These are phyloP conservation scores for Mormyrus proboscirostris DNA, from an alignment of 2,797 vertebrate species.

Conservation along the genomic window DNA sequence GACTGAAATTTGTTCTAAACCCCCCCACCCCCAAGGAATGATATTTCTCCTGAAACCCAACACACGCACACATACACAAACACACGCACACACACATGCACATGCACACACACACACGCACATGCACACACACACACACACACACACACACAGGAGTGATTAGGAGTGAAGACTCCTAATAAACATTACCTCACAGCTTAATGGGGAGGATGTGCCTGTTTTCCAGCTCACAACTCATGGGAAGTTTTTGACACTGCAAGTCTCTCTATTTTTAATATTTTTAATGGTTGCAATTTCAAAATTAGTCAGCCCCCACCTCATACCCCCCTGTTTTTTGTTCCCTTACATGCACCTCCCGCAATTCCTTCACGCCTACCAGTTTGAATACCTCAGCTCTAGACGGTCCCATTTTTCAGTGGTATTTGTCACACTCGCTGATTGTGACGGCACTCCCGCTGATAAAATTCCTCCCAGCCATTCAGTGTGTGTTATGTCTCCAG, in stretches of 20 bases:
- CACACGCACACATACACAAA: too few species aligned
- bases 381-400: background rate
- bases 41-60: too few species aligned
- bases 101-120: too few species aligned
- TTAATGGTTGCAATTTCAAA: background rate
- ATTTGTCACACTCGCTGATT: background rate
- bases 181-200: background rate
- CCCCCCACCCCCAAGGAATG: too few species aligned
- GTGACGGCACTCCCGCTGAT: background rate
- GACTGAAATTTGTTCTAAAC: background rate
- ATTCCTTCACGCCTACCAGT: background rate
- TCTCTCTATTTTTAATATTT: background rate
- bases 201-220: background rate
- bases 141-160: too few species aligned
- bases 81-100: too few species aligned
- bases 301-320: background rate
- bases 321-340: background rate
- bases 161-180: background rate
- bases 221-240: background rate
- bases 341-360: background rate
- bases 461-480: background rate
- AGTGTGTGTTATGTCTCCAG: background rate
- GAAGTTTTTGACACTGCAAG: background rate
- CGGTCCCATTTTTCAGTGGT: background rate
- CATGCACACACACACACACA: too few species aligned